Percentiles rank a stretch among this genome's conserved stretches.
These are phyloP conservation scores for Drosophila stalkeri DNA, from an alignment of 2,888 invertebrate species.

Conservation along the genomic window DNA sequence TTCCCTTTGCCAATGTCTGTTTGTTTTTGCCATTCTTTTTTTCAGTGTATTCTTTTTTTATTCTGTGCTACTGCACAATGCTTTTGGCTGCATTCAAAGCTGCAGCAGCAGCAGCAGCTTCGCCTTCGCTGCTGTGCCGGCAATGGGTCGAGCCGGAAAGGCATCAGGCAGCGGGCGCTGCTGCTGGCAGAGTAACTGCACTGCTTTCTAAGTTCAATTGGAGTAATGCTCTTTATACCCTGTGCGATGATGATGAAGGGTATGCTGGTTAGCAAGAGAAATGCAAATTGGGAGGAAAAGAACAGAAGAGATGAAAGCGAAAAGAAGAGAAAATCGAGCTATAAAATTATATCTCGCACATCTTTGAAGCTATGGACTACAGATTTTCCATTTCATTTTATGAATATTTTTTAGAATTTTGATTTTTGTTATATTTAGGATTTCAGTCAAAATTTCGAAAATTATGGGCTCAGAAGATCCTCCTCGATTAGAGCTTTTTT, in stretches of 20 bases:
- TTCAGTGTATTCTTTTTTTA: neutral
- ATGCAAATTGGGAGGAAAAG: neutral
- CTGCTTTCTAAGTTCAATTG: slow-evolving; percentile 5
- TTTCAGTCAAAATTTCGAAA: no score
- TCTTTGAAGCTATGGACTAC: no score
- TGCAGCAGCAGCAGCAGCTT: neutral
- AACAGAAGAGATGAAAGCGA: neutral
- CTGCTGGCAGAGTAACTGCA: slow-evolving; percentile 8
- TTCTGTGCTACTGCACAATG: neutral
- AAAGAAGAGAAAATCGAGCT: neutral
- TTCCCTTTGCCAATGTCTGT: slow-evolving; percentile 19
- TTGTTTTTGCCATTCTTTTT: neutral
- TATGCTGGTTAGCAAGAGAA: neutral
- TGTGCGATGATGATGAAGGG: neutral
- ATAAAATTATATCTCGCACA: no score
- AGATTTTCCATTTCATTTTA: no score
- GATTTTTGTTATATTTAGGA: no score
- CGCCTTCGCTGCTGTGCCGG: neutral
- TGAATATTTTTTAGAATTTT: no score
- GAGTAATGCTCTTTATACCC: neutral
- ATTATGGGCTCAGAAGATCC: no score
- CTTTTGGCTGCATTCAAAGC: neutral
- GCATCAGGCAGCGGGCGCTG: slow-evolving; percentile 16
- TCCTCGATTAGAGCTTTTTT: no score
- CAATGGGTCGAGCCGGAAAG: slow-evolving; percentile 1